Evolutionary conservation across 2,888 invertebrate species (phyloP).

Genomic region (Dasypolia templi): DNA sequence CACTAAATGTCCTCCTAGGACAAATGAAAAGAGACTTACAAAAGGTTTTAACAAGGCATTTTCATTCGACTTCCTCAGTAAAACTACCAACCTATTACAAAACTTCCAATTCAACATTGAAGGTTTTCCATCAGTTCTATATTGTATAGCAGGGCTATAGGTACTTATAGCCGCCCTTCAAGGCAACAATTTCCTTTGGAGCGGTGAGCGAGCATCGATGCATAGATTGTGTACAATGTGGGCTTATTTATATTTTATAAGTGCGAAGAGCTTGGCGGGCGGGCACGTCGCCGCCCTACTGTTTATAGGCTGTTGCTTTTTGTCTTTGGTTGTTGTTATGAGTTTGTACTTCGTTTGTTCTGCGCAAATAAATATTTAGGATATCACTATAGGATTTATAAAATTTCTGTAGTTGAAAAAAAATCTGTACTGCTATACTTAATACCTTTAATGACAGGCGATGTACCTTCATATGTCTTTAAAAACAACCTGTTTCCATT

Average conservation of each 20-base stretch:
- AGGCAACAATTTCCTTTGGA: constrained; percentile 67
- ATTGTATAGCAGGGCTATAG: neutral
- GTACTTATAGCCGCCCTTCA: constrained; percentile 48
- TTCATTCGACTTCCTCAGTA: neutral
- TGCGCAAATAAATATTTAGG: too few relatives aligned
- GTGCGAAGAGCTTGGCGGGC: constrained; percentile 77
- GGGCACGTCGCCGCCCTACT: constrained; percentile 71
- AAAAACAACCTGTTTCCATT: too few relatives aligned
- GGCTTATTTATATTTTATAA: constrained; percentile 80
- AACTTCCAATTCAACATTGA: constrained; percentile 23
- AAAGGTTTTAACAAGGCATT: too few relatives aligned
- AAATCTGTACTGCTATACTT: too few relatives aligned
- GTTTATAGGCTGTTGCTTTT: constrained; percentile 53
- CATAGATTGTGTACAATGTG: constrained; percentile 71
- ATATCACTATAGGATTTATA: too few relatives aligned
- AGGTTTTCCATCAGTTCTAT: constrained; percentile 22
- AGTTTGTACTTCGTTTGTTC: too few relatives aligned
- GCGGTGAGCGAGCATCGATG: constrained; percentile 66
- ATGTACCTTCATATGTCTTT: too few relatives aligned
- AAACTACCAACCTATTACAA: neutral
- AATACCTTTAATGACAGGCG: too few relatives aligned
- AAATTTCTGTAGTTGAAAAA: too few relatives aligned
- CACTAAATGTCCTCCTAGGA: too few relatives aligned
- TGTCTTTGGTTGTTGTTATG: neutral
- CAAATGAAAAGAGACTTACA: too few relatives aligned